Base-by-base conservation (phyloP, 2,113 vertebrate genomes). In the Lagopus muta region DNA sequence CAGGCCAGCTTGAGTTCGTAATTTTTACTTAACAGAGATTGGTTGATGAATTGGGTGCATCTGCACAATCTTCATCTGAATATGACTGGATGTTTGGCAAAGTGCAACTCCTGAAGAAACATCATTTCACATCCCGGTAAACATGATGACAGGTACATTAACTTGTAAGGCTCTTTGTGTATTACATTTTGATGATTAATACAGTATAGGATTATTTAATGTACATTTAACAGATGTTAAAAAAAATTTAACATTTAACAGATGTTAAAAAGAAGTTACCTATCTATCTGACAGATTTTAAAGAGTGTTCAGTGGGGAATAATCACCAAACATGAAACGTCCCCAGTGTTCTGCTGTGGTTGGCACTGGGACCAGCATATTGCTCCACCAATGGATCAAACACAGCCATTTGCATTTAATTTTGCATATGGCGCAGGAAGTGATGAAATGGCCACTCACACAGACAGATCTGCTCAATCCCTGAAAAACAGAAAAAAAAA, bases 371-470 rank as follows among this genome's bases (percentile, higher is more conserved):
- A 28, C 54, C 12, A 19, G 42, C 1, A 3, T 10, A 15, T 57
- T 64, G 12, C 42, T 58, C 36, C 57, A 21, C 15, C 82, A n/a
- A 8, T 13, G 43, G 13, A 48, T 22, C n/a, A n/a, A 50, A 64
- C 3, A 8, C 3, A 14, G 15, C 7, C 30, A 18, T 32, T 70
- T 0, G 1, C 9, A 8, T 50, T 57, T 34, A 28, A 4, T 1
- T 58, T 13, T 30, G 22, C 34, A 11, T 0, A 0, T 36, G 57
- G 28, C 13, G 17, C 47, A 27, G 61, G 58, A n/a, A 38, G 25
- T 28, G 30, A 36, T 8, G 38, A 40, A 47, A 52, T 28, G 34
- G 30, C 47, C 9, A 1, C 40, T 54, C 20, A 2, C 2, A 7
- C 60, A 9, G 38, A 54, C 11, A 40, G 38, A 28, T 8, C n/a